Evolutionary conservation across 1,140 invertebrate genomes (phyloP).

Genomic region (Trichoplusia ni): DNA sequence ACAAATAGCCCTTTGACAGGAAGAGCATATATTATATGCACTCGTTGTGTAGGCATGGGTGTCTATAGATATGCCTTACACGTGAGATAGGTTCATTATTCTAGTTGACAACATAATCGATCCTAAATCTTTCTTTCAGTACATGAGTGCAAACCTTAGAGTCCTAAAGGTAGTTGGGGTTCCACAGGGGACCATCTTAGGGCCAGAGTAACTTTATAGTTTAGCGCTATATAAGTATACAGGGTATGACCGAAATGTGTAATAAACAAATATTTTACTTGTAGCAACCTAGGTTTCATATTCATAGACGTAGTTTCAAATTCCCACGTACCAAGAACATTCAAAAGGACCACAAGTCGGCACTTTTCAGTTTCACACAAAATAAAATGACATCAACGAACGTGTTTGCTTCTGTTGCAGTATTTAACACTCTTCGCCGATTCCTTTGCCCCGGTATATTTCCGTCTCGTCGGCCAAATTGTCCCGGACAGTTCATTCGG

Average conservation of each 20-base stretch:
- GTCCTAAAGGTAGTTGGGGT: too few relatives aligned
- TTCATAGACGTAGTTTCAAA: not conserved
- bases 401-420: slow-evolving; percentile 19
- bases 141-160: too few relatives aligned
- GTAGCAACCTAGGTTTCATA: not conserved
- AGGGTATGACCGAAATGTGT: too few relatives aligned
- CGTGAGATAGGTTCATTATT: too few relatives aligned
- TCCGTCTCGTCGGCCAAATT: slow-evolving; percentile 43
- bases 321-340: slow-evolving; percentile 15
- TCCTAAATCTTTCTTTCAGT: too few relatives aligned
- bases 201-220: too few relatives aligned
- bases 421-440: slow-evolving; percentile 26
- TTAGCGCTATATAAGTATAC: too few relatives aligned
- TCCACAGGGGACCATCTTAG: too few relatives aligned
- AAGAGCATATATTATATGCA: slow-evolving; percentile 49
- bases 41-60: not conserved
- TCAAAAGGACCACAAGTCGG: slow-evolving; percentile 16
- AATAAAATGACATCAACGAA: slow-evolving; percentile 29
- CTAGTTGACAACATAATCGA: too few relatives aligned
- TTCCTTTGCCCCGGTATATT: slow-evolving; percentile 31
- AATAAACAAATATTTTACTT: not conserved
- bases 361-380: slow-evolving; percentile 10
- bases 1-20: slow-evolving; percentile 56
- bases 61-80: not conserved
- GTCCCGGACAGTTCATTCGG: slow-evolving; percentile 39